Percentiles rank a stretch among this genome's conserved stretches.
Evolutionary conservation across 2,113 vertebrate species (phyloP).

Genomic region (Pteropus alecto): DNA sequence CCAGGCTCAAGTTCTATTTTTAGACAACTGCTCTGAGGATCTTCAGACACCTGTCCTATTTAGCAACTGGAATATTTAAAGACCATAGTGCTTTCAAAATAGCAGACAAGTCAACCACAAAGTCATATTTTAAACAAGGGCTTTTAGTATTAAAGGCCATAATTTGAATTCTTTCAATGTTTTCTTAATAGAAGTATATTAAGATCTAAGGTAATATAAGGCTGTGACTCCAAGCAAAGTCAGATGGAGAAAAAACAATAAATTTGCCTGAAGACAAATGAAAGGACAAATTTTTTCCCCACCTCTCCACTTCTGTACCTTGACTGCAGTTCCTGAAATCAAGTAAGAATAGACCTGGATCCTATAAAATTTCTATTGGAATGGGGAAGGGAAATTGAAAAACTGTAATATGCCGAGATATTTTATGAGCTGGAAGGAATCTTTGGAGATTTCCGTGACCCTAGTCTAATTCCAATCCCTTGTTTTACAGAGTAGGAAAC

Average conservation of each 20-base stretch:
- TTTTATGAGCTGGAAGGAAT: not conserved
- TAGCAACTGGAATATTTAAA: constrained; percentile 48
- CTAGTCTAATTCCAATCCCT: not conserved
- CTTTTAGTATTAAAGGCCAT: constrained; percentile 8
- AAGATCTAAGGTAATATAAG: not conserved
- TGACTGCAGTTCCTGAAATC: not conserved
- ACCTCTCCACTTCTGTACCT: not conserved
- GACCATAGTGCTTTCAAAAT: constrained; percentile 46
- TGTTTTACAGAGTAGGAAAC: not conserved
- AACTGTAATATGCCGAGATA: not conserved
- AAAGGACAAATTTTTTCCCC: not conserved
- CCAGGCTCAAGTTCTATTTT: constrained; percentile 76
- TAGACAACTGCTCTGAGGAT: constrained; percentile 62
- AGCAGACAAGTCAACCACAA: constrained; percentile 41
- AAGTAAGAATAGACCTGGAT: not conserved
- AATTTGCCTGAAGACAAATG: not conserved
- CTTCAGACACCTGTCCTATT: constrained; percentile 48
- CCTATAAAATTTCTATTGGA: not conserved
- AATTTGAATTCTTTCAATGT: constrained; percentile 15
- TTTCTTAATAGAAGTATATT: not conserved
- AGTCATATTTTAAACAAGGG: constrained; percentile 41
- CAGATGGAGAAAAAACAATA: not conserved
- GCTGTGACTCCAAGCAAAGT: not conserved
- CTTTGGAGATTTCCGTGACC: not conserved
- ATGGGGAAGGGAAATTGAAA: not conserved